These are phyloP conservation scores for Plagiodera versicolora DNA, from an alignment of 2,888 invertebrate genomes.

Conservation along the genomic window DNA sequence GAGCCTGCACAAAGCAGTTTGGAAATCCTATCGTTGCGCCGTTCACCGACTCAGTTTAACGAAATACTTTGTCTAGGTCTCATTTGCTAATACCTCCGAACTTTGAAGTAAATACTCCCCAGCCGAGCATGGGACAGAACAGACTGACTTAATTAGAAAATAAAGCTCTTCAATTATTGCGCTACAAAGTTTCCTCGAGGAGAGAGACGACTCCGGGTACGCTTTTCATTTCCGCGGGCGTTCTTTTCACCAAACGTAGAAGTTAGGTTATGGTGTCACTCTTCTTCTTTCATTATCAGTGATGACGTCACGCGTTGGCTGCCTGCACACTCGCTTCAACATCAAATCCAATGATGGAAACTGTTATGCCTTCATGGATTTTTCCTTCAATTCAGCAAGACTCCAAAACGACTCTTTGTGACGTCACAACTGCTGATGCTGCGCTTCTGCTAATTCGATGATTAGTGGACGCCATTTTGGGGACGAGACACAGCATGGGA, in stretches of 20 bases:
- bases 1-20: constrained; percentile 53
- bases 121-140: constrained; percentile 8
- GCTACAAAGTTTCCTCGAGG: constrained; percentile 9
- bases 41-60: constrained; percentile 37
- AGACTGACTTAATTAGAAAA: constrained; percentile 30
- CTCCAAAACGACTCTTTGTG: too few species aligned
- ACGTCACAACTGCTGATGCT: too few species aligned
- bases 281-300: too few species aligned
- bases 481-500: constrained; percentile 16
- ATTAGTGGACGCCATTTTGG: constrained; percentile 4
- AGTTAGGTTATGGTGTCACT: too few species aligned
- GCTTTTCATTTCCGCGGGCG: neutral
- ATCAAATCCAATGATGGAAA: too few species aligned
- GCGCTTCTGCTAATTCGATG: too few species aligned
- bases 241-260: neutral
- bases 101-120: constrained; percentile 20
- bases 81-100: constrained; percentile 41
- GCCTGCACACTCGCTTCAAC: too few species aligned
- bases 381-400: too few species aligned
- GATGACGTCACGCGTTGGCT: too few species aligned
- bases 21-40: constrained; percentile 48
- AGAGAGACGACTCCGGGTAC: neutral
- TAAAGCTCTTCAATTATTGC: constrained; percentile 24
- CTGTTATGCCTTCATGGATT: too few species aligned
- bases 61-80: constrained; percentile 42